Conservation (phyloP, 2,797 vertebrate genomes). For the Pogoniulus pusillus region DNA sequence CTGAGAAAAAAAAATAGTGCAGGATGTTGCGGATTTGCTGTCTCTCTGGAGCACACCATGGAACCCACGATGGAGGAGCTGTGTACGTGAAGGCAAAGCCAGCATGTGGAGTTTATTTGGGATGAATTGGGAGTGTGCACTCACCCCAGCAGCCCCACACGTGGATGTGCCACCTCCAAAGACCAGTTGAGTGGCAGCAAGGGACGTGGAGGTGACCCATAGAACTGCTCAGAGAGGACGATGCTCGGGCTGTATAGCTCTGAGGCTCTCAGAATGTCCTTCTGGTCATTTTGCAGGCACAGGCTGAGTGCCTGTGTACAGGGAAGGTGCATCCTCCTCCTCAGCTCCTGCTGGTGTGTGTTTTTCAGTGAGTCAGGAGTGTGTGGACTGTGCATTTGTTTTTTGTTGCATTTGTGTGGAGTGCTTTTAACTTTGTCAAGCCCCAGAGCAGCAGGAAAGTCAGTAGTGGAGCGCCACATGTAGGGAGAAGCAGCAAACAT, state of each 20-base stretch:
- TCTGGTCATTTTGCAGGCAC: fast-evolving
- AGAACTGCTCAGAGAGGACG: neutral
- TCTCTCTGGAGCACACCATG: fast-evolving
- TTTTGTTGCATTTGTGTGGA: neutral
- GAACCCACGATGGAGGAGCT: neutral
- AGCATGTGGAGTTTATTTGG: fast-evolving
- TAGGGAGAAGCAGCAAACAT: neutral
- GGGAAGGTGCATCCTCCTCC: neutral
- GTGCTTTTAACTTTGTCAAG: neutral
- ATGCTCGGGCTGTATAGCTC: neutral
- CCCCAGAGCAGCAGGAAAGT: neutral
- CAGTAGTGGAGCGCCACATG: neutral
- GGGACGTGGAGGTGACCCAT: neutral
- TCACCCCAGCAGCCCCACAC: fast-evolving
- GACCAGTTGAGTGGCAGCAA: neutral
- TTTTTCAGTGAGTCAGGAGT: neutral
- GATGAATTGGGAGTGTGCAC: fast-evolving
- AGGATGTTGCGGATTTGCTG: neutral
- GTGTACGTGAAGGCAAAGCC: neutral
- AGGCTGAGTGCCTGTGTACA: neutral
- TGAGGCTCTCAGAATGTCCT: fast-evolving
- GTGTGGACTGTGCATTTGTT: fast-evolving
- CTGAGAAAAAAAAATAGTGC: neutral
- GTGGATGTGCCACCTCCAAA: neutral
- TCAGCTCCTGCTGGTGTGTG: neutral